A percentile compares a stretch with the other conserved stretches of the same genome.
Conservation (phyloP, 2,888 invertebrate genomes). For the Trichacis sp. region DNA sequence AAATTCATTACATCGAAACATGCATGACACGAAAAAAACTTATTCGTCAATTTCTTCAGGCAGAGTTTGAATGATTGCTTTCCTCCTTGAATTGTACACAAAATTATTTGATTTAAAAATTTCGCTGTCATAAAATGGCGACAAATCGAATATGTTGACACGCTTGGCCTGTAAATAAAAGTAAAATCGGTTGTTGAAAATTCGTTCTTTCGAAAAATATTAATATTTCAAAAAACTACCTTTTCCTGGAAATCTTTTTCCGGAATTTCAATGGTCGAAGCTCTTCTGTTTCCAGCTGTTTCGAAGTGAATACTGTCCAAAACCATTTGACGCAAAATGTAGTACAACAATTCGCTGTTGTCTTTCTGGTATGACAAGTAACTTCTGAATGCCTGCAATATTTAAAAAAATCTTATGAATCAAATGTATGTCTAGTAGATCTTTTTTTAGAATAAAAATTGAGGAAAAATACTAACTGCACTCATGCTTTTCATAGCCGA, state of each 20-base stretch:
- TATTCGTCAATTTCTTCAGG: conserved; percentile 72
- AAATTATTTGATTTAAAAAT: conserved; percentile 92
- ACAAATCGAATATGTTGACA: conserved; percentile 89
- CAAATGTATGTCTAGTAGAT: too few relatives aligned
- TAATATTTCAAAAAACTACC: conserved; percentile 69
- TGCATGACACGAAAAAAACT: conserved; percentile 23
- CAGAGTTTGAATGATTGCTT: conserved; percentile 86
- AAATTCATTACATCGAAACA: too few relatives aligned
- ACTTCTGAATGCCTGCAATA: conserved; percentile 87
- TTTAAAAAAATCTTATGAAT: conserved; percentile 24
- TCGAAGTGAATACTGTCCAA: conserved; percentile 91
- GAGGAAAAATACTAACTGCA: conserved; percentile 73
- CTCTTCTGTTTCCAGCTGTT: conserved; percentile 77
- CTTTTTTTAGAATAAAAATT: conserved; percentile 3
- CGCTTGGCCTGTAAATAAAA: conserved; percentile 82
- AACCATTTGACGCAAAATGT: conserved; percentile 92
- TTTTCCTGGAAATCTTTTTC: conserved; percentile 86
- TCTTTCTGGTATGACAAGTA: conserved; percentile 95
- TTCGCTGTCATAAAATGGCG: conserved; percentile 91
- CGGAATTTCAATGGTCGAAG: conserved; percentile 83
- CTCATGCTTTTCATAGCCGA: conserved; percentile 97
- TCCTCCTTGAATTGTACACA: conserved; percentile 84
- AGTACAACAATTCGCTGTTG: conserved; percentile 95
- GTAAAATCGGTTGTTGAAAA: not conserved
- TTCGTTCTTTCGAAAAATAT: conserved; percentile 4